These are phyloP conservation scores for Stichodactyla helianthus DNA, from an alignment of 64 coral and sea anemone genomes.

Conservation along the genomic window DNA sequence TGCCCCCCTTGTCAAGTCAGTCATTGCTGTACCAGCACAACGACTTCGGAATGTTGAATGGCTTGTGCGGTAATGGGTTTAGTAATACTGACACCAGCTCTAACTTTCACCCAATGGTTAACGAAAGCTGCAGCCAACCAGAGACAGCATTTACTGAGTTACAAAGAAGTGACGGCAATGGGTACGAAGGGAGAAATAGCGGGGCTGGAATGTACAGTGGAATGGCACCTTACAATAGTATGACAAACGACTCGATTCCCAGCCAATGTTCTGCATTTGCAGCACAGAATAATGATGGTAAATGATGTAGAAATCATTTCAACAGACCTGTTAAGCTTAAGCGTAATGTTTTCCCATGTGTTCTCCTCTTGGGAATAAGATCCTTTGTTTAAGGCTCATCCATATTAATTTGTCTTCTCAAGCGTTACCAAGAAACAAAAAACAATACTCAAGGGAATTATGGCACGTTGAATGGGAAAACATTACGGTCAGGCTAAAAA, in stretches of 20 bases:
- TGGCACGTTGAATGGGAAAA: no score
- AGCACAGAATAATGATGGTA: neutral
- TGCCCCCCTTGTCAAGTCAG: neutral
- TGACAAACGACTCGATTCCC: neutral
- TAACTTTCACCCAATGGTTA: neutral
- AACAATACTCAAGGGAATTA: no score
- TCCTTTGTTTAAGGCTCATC: no score
- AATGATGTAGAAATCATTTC: neutral
- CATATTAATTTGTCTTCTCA: no score
- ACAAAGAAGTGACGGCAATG: neutral
- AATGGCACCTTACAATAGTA: neutral
- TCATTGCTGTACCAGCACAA: neutral
- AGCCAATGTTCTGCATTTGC: neutral
- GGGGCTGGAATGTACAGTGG: neutral
- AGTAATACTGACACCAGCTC: neutral
- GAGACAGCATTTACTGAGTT: neutral
- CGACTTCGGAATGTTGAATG: neutral
- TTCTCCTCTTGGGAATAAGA: no score
- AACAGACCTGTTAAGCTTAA: no score
- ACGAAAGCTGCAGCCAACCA: neutral
- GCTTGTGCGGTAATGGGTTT: neutral
- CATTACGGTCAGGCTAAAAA: no score
- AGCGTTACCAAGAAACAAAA: no score
- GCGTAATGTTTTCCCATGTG: no score
- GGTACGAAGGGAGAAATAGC: neutral